Evolutionary conservation across 1,140 invertebrate genomes (phyloP).

Genomic region (Papilio dardanus): DNA sequence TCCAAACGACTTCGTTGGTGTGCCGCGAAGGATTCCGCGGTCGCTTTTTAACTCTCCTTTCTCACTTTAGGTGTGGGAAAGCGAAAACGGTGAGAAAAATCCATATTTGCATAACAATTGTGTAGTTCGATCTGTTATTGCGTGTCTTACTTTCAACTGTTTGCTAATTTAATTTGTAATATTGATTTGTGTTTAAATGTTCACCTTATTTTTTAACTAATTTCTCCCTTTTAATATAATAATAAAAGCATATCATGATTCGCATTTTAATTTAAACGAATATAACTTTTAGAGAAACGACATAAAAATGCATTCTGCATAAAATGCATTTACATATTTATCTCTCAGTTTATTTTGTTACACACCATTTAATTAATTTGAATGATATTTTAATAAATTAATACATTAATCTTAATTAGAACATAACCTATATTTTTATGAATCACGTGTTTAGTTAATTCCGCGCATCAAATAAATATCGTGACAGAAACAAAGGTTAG

Average conservation of each 20-base stretch:
- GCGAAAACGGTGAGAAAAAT: conserved; percentile 57
- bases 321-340: no score
- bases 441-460: conserved; percentile 20
- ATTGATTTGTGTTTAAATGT: neutral
- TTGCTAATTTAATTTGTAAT: neutral
- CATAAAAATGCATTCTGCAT: no score
- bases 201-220: no score
- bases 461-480: conserved; percentile 2
- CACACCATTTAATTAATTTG: neutral
- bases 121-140: neutral
- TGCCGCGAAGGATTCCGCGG: conserved; percentile 65
- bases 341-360: no score
- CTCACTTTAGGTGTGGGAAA: conserved; percentile 52
- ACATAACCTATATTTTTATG: neutral
- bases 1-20: conserved; percentile 74
- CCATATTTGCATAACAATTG: conserved; percentile 35
- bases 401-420: neutral
- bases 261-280: no score
- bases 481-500: conserved; percentile 33
- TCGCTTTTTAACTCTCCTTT: conserved; percentile 66
- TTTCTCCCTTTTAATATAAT: no score
- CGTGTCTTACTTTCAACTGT: neutral
- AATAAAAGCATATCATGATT: no score
- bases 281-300: no score
- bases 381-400: neutral